Conservation (phyloP, 2,888 invertebrate genomes). For the Hirtodrosophila trivittata region DNA sequence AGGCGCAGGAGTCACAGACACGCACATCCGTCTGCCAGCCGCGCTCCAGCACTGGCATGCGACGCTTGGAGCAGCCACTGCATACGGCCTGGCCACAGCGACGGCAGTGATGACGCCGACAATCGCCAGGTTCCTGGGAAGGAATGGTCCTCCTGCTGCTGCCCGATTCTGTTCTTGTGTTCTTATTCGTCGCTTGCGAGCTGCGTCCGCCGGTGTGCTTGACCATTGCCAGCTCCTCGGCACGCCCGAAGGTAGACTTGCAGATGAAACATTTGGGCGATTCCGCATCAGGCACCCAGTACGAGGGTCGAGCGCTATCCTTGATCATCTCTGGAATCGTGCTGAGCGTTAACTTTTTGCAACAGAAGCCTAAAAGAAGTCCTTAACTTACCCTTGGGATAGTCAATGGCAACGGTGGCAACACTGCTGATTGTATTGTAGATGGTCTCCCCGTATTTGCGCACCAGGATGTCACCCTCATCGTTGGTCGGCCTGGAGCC, state of each 20-base stretch:
- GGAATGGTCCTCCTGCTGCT: background rate
- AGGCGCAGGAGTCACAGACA: slow-evolving; percentile 89
- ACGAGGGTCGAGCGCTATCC: slow-evolving; percentile 89
- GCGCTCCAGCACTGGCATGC: slow-evolving; percentile 88
- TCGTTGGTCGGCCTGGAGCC: slow-evolving; percentile 77
- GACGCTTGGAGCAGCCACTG: slow-evolving; percentile 85
- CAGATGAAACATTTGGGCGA: slow-evolving; percentile 88
- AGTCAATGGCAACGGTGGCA: slow-evolving; percentile 87
- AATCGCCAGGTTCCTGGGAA: slow-evolving; percentile 68
- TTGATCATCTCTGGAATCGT: slow-evolving; percentile 86
- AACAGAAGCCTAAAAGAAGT: background rate
- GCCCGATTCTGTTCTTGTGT: slow-evolving; percentile 63
- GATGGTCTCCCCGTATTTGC: slow-evolving; percentile 89
- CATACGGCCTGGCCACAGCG: slow-evolving; percentile 90
- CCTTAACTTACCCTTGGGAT: slow-evolving; percentile 87
- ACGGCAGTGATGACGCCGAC: slow-evolving; percentile 87
- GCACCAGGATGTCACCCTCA: slow-evolving; percentile 85
- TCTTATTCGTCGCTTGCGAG: background rate
- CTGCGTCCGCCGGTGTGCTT: slow-evolving; percentile 47
- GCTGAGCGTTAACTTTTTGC: background rate
- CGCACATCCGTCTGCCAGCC: slow-evolving; percentile 91
- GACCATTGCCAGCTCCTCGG: slow-evolving; percentile 82
- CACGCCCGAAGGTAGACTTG: slow-evolving; percentile 85
- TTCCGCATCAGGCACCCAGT: slow-evolving; percentile 92
- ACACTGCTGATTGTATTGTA: slow-evolving; percentile 89